Conservation (phyloP, 1,140 invertebrate genomes). For the Trichomalopsis sarcophagae region DNA sequence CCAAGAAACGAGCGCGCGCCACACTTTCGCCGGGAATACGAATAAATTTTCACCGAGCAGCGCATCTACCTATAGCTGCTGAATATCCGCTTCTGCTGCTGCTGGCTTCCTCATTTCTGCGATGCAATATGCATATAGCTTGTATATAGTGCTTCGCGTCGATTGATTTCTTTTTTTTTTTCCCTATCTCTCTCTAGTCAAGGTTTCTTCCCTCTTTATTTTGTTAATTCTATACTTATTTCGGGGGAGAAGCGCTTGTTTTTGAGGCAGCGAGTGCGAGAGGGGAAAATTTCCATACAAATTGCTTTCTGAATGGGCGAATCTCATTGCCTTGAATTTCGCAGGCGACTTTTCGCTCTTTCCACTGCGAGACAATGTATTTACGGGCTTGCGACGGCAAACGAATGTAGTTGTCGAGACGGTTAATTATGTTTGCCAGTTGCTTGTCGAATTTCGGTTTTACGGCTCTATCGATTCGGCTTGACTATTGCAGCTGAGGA, state of each 20-base stretch:
- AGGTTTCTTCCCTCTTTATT: not conserved
- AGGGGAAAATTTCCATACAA: not conserved
- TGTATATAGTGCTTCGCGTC: not conserved
- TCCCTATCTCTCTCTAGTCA: not conserved
- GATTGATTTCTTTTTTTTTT: not conserved
- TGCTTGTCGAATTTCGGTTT: too few species aligned
- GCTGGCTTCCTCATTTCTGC: not conserved
- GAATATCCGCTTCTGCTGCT: too few species aligned
- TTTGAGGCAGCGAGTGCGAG: not conserved
- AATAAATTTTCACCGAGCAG: conserved; percentile 4
- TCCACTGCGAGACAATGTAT: not conserved
- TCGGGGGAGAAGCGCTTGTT: not conserved
- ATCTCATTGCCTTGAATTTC: not conserved
- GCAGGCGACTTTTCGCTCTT: not conserved
- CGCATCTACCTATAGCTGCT: too few species aligned
- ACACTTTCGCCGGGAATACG: not conserved
- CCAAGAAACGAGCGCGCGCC: conserved; percentile 3
- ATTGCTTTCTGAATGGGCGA: not conserved
- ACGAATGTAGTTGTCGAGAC: not conserved
- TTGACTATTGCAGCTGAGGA: too few species aligned
- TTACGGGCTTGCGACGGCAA: not conserved
- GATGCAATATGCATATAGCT: not conserved
- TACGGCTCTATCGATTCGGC: too few species aligned
- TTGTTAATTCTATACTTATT: not conserved
- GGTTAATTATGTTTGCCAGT: too few species aligned